phyloP scores from a whole-genome alignment of 2,797 vertebrate genomes.

The Aythya fuligula region DNA sequence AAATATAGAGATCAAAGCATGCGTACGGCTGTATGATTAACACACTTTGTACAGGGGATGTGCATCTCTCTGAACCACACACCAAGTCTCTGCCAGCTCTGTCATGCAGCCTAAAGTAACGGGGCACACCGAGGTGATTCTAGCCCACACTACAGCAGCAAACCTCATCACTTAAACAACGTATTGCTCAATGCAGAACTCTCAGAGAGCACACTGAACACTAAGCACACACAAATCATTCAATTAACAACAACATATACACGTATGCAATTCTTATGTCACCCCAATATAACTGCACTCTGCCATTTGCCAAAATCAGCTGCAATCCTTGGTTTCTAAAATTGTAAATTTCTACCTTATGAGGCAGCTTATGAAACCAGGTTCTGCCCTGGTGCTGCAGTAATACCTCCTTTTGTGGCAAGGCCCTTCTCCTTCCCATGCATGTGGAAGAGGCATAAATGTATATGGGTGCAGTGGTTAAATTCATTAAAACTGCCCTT shows the following conservation, averaged over 20 bases:
- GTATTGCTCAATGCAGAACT: neutral
- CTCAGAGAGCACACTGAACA: neutral
- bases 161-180: neutral
- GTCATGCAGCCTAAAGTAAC: neutral
- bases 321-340: neutral
- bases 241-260: neutral
- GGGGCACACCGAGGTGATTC: neutral
- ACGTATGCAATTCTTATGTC: neutral
- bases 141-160: neutral
- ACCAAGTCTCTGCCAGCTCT: neutral
- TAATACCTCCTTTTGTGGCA: neutral
- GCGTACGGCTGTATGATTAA: neutral
- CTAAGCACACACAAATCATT: neutral
- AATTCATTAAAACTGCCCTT: neutral
- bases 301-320: neutral
- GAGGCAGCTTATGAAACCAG: neutral
- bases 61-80: neutral
- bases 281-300: neutral
- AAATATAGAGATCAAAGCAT: neutral
- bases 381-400: accelerated
- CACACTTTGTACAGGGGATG: neutral
- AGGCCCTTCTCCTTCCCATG: neutral
- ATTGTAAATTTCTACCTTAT: neutral
- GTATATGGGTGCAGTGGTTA: accelerated
- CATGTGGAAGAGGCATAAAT: neutral